Conservation (phyloP, 2,113 vertebrate species). For the Tragelaphus imberbis region DNA sequence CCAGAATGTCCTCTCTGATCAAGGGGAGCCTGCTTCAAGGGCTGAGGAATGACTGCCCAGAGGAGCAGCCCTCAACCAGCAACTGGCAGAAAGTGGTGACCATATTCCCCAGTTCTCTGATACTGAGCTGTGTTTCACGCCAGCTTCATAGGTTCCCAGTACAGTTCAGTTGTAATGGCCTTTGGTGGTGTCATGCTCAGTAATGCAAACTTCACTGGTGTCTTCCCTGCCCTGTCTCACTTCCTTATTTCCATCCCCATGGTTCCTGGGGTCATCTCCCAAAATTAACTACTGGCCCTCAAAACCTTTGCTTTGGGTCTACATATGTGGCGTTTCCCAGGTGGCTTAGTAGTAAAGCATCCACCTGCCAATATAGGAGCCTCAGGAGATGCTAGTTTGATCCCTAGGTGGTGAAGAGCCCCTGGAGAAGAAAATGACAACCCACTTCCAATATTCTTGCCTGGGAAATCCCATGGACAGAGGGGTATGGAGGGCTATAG, state of each 20-base stretch:
- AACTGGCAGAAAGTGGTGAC: neutral
- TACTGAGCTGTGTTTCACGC: rapidly evolving
- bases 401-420: neutral
- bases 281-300: neutral
- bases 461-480: neutral
- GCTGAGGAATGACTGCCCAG: neutral
- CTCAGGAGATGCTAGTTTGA: neutral
- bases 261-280: neutral
- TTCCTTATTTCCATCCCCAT: neutral
- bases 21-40: neutral
- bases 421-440: neutral
- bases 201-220: neutral
- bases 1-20: neutral
- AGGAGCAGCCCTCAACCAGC: neutral
- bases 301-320: neutral
- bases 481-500: neutral
- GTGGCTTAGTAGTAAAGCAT: neutral
- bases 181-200: neutral
- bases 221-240: neutral
- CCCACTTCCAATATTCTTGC: neutral
- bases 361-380: neutral
- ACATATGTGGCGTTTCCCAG: neutral
- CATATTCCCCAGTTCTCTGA: neutral
- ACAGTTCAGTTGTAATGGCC: neutral
- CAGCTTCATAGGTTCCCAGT: neutral